Evolutionary conservation across 2,113 vertebrate species (phyloP), one percentile per base, ranked within the genome.

Genomic region (Vulpes lagopus): DNA sequence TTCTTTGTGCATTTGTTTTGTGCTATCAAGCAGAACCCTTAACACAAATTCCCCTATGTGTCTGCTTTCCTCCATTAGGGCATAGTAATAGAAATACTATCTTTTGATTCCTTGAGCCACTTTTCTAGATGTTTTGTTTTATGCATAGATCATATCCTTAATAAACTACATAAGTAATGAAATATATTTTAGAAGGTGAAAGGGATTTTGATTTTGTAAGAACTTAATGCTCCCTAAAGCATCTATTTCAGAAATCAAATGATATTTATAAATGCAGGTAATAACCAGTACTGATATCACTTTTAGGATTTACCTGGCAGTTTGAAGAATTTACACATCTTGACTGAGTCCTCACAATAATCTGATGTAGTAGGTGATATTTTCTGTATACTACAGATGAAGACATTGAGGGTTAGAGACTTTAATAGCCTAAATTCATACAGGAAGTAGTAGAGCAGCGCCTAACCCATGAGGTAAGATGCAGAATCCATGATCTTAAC

Each of bases 161-260:
- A 78, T 71, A 38, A 90, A 81, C 92, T n/a, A 74, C 55, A 2
- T 60, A n/a, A 94, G 5, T 43, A 55, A 53, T 43, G 9, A 35
- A 85, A 59, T 69, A 1, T 16, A 76, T 43, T 95, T 96, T 96
- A 55, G 30, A 76, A 49, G 93, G 4, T 74, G 11, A 78, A 89
- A 91, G 25, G 5, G 27, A 53, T 69, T 83, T 95, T 89, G n/a
- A 19, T 64, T 94, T 92, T 92, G 8, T 79, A 69, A 94, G 76
- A 79, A 78, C 27, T 38, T 80, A 53, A 49, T 73, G 22, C 9
- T 94, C 73, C 16, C n/a, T 88, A 4, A 49, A 55, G 8, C 27
- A 16, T 81, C 25, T 91, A 1, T 92, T 96, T 92, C 19, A 90
- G n/a, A 92, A 90, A 35, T 82, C 1, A 16, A 57, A 1, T 91